Conservation (phyloP, 2,113 vertebrate genomes). For the Calypte anna region DNA sequence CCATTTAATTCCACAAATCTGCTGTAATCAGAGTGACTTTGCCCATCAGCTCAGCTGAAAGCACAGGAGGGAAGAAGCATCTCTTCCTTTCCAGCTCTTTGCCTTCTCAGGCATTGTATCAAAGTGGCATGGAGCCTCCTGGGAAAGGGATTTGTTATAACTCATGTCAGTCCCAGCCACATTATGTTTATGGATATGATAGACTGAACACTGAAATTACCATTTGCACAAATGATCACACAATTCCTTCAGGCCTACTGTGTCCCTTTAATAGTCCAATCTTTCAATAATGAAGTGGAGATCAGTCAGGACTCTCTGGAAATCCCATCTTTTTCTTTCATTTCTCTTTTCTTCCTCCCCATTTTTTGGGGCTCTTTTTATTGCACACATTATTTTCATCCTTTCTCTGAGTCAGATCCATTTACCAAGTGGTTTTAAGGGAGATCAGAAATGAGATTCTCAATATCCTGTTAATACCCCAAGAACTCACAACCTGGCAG, state of each 20-base stretch:
- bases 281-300: slow-evolving; percentile 75
- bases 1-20: slow-evolving; percentile 64
- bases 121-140: slow-evolving; percentile 56
- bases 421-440: slow-evolving; percentile 54
- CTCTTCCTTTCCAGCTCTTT: slow-evolving; percentile 7
- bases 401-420: slow-evolving; percentile 34
- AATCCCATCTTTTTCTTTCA: slow-evolving; percentile 65
- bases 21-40: slow-evolving; percentile 46
- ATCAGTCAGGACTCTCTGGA: slow-evolving; percentile 68
- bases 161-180: slow-evolving; percentile 47
- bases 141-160: slow-evolving; percentile 54
- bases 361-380: slow-evolving; percentile 4
- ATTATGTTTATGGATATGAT: slow-evolving; percentile 71
- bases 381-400: slow-evolving; percentile 51
- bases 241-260: slow-evolving; percentile 72
- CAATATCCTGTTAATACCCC: slow-evolving; percentile 54
- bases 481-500: slow-evolving; percentile 49
- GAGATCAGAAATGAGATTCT: slow-evolving; percentile 55
- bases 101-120: slow-evolving; percentile 56
- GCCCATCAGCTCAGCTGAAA: not conserved
- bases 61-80: not conserved
- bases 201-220: slow-evolving; percentile 76
- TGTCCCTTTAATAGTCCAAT: slow-evolving; percentile 74
- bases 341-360: not conserved
- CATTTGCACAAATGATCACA: slow-evolving; percentile 75